Conservation (phyloP, 2,888 invertebrate species). For the Andricus quercusramuli region DNA sequence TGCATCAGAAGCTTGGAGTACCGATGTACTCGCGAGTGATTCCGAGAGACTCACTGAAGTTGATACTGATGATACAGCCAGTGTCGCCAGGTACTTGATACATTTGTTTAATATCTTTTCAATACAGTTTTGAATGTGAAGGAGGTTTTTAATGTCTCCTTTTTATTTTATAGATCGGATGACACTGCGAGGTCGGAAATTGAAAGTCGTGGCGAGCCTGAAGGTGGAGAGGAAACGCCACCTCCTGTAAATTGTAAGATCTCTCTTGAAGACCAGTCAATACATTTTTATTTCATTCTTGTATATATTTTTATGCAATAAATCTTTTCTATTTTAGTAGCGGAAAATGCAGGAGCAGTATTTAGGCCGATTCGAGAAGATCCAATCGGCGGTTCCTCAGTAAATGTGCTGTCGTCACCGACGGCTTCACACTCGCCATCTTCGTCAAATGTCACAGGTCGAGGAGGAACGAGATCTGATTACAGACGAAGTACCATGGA, state of each 20-base stretch:
- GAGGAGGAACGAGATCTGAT: slow-evolving; percentile 74
- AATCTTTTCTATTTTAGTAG: slow-evolving; percentile 39
- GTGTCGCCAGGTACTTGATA: slow-evolving; percentile 80
- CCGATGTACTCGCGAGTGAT: slow-evolving; percentile 96
- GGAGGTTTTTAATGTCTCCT: neutral
- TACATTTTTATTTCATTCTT: too few relatives aligned
- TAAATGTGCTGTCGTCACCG: slow-evolving; percentile 68
- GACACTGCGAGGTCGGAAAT: slow-evolving; percentile 84
- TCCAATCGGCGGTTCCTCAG: slow-evolving; percentile 61
- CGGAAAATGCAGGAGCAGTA: slow-evolving; percentile 63
- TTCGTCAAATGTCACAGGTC: slow-evolving; percentile 74
- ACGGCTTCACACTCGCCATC: slow-evolving; percentile 68
- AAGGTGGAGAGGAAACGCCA: slow-evolving; percentile 78
- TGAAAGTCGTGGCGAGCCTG: slow-evolving; percentile 78
- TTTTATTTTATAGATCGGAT: slow-evolving; percentile 82
- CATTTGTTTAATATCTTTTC: neutral
- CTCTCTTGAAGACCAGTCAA: neutral
- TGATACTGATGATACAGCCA: slow-evolving; percentile 85
- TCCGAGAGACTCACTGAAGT: slow-evolving; percentile 95
- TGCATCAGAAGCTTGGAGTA: slow-evolving; percentile 98
- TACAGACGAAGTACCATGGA: slow-evolving; percentile 76
- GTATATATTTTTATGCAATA: neutral
- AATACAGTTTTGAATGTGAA: neutral
- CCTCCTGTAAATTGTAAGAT: slow-evolving; percentile 63
- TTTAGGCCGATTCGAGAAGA: slow-evolving; percentile 77